Evolutionary conservation across 2,888 invertebrate species (phyloP).

Genomic region (Hirtodrosophila alboralis): DNA sequence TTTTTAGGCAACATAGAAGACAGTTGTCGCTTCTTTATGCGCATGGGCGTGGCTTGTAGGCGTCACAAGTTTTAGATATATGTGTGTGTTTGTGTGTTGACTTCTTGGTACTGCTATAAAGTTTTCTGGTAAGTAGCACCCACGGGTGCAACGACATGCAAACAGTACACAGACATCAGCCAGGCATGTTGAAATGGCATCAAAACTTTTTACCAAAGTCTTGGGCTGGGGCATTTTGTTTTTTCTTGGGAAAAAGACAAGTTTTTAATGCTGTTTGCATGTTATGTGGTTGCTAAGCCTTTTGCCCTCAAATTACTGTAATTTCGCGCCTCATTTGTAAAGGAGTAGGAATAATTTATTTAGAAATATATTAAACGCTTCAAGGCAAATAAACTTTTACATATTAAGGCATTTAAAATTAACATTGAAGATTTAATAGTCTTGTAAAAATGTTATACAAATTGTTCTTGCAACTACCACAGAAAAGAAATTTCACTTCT

Average conservation of each 20-base stretch:
- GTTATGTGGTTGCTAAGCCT: constrained; percentile 57
- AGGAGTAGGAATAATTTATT: constrained; percentile 18
- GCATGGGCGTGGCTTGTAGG: constrained; percentile 19
- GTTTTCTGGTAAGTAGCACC: constrained; percentile 71
- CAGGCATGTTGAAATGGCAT: constrained; percentile 64
- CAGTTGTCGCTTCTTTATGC: constrained; percentile 47
- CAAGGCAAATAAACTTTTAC: background rate
- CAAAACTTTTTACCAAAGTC: constrained; percentile 60
- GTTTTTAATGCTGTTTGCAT: constrained; percentile 82
- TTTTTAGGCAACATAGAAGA: constrained; percentile 62
- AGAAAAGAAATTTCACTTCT: too few species aligned
- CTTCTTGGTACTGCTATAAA: constrained; percentile 66
- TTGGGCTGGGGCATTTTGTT: constrained; percentile 11
- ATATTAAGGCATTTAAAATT: too few species aligned
- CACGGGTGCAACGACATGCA: constrained; percentile 63
- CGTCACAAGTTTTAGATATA: constrained; percentile 25
- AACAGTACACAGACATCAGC: constrained; percentile 51
- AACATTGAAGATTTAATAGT: too few species aligned
- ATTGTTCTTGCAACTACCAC: too few species aligned
- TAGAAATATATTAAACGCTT: constrained; percentile 1
- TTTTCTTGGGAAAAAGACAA: constrained; percentile 44
- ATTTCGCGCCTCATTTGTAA: constrained; percentile 57
- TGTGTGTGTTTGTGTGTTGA: constrained; percentile 43
- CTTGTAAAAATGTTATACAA: background rate
- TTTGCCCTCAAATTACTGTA: constrained; percentile 40